Evolutionary conservation across 2,113 vertebrate genomes (phyloP).

Genomic region (Mobula hypostoma): DNA sequence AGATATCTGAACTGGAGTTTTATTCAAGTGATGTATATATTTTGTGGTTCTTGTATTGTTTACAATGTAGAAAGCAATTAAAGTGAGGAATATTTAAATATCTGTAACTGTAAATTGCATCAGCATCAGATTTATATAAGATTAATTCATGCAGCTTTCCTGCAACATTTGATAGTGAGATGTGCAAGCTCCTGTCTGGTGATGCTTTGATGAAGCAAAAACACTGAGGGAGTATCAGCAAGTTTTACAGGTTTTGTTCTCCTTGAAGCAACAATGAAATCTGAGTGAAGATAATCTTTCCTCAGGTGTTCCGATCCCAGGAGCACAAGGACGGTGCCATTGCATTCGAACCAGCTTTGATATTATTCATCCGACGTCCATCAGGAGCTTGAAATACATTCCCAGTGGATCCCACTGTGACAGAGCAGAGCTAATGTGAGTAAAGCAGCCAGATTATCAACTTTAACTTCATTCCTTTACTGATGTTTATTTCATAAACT

Average conservation of each 20-base stretch:
- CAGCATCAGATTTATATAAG: neutral
- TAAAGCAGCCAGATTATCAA: neutral
- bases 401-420: neutral
- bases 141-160: too few relatives aligned
- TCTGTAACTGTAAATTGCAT: neutral
- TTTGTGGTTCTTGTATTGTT: neutral
- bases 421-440: constrained; percentile 12
- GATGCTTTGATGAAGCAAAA: too few relatives aligned
- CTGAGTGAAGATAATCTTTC: neutral
- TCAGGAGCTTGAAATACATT: neutral
- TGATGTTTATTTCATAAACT: too few relatives aligned
- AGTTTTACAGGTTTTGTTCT: neutral
- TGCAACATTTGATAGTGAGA: too few relatives aligned
- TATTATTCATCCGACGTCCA: neutral
- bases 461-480: neutral
- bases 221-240: neutral
- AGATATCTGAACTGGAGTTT: neutral
- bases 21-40: neutral
- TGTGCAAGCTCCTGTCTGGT: too few relatives aligned
- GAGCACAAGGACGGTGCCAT: neutral
- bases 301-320: neutral
- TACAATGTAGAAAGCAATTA: too few relatives aligned
- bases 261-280: neutral
- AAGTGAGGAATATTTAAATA: too few relatives aligned
- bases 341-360: neutral